Evolutionary conservation across 2,797 vertebrate genomes (phyloP).

Genomic region (Lacerta bilineata): DNA sequence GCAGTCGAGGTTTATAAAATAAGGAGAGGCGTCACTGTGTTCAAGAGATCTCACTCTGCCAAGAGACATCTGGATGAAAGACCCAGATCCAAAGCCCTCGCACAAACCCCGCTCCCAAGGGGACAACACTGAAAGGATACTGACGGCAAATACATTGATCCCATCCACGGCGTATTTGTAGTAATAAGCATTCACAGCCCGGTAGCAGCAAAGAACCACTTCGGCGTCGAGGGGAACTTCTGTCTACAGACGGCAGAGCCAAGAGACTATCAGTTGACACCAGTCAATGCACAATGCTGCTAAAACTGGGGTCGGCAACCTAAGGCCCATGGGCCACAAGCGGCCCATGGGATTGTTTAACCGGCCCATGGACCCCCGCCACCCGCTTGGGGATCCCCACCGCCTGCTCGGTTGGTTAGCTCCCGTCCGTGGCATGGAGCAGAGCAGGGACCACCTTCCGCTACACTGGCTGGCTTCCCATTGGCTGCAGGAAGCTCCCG

Average conservation of each 20-base stretch:
- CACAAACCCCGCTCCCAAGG: too few relatives aligned
- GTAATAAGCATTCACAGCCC: conserved; percentile 87
- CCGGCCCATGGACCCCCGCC: too few relatives aligned
- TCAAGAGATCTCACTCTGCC: neutral
- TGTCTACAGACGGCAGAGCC: conserved; percentile 50
- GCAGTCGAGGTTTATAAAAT: neutral
- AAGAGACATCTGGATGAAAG: neutral
- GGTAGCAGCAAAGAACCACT: conserved; percentile 85
- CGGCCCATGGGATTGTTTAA: too few relatives aligned
- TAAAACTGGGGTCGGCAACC: too few relatives aligned
- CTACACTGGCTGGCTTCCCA: too few relatives aligned
- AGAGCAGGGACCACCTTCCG: too few relatives aligned
- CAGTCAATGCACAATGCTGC: too few relatives aligned
- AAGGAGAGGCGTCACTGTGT: too few relatives aligned
- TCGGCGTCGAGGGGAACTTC: conserved; percentile 75
- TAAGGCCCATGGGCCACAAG: too few relatives aligned
- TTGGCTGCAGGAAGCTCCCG: too few relatives aligned
- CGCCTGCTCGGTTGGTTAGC: too few relatives aligned
- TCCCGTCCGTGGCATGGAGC: rapidly evolving
- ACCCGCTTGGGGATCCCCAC: too few relatives aligned
- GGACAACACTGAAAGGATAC: conserved; percentile 81
- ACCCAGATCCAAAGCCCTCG: neutral
- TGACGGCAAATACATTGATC: conserved; percentile 88
- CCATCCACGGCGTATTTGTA: conserved; percentile 89
- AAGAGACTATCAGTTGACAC: neutral